Conservation (phyloP, 2,113 vertebrate genomes). For the Siniperca knerii region DNA sequence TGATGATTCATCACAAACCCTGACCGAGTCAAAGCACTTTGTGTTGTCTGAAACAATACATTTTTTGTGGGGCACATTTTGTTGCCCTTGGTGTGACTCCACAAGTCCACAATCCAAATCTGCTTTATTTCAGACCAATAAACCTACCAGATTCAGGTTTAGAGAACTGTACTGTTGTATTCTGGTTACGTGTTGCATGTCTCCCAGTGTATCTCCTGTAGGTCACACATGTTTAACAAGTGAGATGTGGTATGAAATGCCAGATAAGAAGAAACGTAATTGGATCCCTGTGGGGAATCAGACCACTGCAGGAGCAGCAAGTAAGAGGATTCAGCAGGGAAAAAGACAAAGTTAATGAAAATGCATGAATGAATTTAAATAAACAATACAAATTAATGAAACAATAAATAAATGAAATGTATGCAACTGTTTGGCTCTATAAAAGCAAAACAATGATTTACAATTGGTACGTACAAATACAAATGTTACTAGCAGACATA, state of each 20-base stretch:
- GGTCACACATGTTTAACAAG: conserved; percentile 54
- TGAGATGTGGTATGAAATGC: conserved; percentile 54
- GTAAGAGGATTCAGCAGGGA: conserved; percentile 37
- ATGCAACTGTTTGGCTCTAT: conserved; percentile 5
- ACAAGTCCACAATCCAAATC: background rate
- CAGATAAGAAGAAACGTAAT: conserved; percentile 58
- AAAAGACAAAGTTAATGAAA: conserved; percentile 31
- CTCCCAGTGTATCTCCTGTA: background rate
- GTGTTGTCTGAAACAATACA: conserved; percentile 43
- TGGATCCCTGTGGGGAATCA: conserved; percentile 46
- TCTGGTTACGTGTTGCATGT: conserved; percentile 13
- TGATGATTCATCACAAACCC: conserved; percentile 73
- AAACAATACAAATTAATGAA: background rate
- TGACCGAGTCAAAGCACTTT: conserved; percentile 43
- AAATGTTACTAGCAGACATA: background rate
- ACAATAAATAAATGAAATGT: conserved; percentile 18
- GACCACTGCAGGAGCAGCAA: conserved; percentile 20
- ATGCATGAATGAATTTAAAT: conserved; percentile 24
- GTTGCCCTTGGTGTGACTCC: conserved; percentile 45
- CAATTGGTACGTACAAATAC: no score
- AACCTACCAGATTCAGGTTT: background rate
- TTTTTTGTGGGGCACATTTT: conserved; percentile 10
- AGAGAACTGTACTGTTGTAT: background rate
- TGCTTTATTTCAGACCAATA: background rate
- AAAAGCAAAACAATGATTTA: background rate